Evolutionary conservation across 2,113 vertebrate species (phyloP).

Genomic region (Lagopus leucura): DNA sequence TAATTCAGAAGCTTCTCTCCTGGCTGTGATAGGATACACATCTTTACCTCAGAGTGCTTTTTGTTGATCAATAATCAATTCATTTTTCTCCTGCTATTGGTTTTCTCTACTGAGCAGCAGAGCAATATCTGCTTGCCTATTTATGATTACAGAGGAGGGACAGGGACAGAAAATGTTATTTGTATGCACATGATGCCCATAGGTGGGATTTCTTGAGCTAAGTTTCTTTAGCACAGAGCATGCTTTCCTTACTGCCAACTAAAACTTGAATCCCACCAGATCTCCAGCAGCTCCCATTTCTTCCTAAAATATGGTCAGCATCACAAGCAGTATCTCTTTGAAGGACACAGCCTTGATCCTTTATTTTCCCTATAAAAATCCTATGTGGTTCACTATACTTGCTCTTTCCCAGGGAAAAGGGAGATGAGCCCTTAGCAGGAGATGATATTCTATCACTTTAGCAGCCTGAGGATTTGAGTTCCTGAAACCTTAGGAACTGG

Average conservation of each 20-base stretch:
- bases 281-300: background rate
- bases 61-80: background rate
- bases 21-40: constrained; percentile 65
- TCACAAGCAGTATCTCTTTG: background rate
- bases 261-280: background rate
- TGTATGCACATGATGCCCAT: background rate
- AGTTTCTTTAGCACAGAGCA: background rate
- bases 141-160: background rate
- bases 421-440: background rate
- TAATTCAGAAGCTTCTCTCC: constrained; percentile 77
- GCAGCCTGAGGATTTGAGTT: background rate
- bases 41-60: constrained; percentile 70
- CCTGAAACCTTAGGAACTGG: background rate
- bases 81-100: background rate
- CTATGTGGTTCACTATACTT: background rate
- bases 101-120: background rate
- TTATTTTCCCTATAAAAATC: background rate
- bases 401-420: background rate
- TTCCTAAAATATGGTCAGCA: background rate
- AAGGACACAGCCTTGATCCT: background rate
- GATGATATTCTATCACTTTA: background rate
- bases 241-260: background rate
- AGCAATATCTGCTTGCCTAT: background rate
- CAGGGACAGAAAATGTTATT: background rate
- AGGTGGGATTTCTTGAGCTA: background rate